Conservation (phyloP, 2,888 invertebrate genomes). For the Leucoma salicis region DNA sequence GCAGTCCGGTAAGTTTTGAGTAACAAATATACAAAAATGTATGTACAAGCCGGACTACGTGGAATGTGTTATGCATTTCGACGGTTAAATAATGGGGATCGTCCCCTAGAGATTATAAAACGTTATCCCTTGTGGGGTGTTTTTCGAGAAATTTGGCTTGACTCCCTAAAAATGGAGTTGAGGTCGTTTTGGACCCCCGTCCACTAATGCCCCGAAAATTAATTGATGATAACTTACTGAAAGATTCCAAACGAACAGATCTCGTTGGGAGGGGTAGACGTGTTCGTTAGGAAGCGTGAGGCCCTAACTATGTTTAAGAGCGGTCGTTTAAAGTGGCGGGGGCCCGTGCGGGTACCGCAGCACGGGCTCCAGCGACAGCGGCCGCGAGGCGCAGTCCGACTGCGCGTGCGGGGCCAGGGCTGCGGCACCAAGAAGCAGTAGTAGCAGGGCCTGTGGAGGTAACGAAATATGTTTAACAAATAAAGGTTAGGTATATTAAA, state of each 20-base stretch:
- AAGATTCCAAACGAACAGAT: slow-evolving; percentile 2
- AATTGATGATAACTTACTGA: slow-evolving; percentile 1
- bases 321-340: slow-evolving; percentile 85
- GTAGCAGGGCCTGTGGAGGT: slow-evolving; percentile 86
- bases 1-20: slow-evolving; percentile 19
- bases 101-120: slow-evolving; percentile 5
- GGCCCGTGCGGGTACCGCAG: slow-evolving; percentile 96
- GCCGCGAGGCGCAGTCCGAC: slow-evolving; percentile 91
- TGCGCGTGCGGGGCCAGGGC: slow-evolving; percentile 94
- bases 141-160: slow-evolving; percentile 8
- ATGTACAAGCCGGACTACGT: slow-evolving; percentile 41
- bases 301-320: slow-evolving; percentile 1
- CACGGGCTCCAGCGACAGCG: slow-evolving; percentile 91
- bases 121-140: slow-evolving; percentile 17
- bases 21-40: slow-evolving; percentile 73
- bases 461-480: neutral
- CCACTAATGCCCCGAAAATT: neutral
- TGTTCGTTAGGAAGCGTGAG: slow-evolving; percentile 2
- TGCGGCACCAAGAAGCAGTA: slow-evolving; percentile 95
- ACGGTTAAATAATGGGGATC: slow-evolving; percentile 5
- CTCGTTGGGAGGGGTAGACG: slow-evolving; percentile 8
- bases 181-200: neutral
- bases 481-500: too few species aligned
- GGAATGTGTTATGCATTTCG: slow-evolving; percentile 9
- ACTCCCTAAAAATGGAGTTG: neutral